phyloP scores from a whole-genome alignment of 1,140 invertebrate species.

The Trichonephila inaurata region DNA sequence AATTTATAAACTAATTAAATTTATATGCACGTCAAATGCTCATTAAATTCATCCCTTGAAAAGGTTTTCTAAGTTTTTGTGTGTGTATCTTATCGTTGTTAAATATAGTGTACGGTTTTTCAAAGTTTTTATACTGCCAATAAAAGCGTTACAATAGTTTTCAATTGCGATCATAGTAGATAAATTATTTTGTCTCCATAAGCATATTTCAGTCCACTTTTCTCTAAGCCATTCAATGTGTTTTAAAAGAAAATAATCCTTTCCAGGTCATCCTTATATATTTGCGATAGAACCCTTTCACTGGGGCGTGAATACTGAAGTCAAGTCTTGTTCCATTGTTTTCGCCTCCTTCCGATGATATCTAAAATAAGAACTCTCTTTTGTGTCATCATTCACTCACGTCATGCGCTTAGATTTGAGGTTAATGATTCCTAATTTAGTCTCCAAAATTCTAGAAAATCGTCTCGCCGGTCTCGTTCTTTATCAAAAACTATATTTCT shows the following conservation, averaged over 20 bases:
- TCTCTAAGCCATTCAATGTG: no score
- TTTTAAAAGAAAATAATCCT: not conserved
- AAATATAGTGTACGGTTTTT: no score
- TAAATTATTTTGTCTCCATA: no score
- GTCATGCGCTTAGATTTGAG: not conserved
- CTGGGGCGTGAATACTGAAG: not conserved
- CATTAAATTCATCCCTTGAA: no score
- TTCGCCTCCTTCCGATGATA: constrained; percentile 13
- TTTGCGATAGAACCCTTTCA: not conserved
- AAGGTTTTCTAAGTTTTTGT: no score
- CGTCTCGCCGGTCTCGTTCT: not conserved
- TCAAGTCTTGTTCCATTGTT: not conserved
- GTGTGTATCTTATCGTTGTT: no score
- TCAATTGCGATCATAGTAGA: no score
- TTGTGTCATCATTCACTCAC: constrained; percentile 29
- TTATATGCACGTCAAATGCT: no score
- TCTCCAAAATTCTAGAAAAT: not conserved
- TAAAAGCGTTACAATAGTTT: no score
- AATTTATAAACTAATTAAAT: no score
- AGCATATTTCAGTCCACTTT: no score
- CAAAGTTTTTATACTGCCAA: no score
- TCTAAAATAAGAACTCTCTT: constrained; percentile 42
- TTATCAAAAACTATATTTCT: not conserved
- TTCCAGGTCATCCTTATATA: not conserved
- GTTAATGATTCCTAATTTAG: constrained; percentile 43